Conservation (phyloP, 1,140 invertebrate genomes). For the Littorina saxatilis region DNA sequence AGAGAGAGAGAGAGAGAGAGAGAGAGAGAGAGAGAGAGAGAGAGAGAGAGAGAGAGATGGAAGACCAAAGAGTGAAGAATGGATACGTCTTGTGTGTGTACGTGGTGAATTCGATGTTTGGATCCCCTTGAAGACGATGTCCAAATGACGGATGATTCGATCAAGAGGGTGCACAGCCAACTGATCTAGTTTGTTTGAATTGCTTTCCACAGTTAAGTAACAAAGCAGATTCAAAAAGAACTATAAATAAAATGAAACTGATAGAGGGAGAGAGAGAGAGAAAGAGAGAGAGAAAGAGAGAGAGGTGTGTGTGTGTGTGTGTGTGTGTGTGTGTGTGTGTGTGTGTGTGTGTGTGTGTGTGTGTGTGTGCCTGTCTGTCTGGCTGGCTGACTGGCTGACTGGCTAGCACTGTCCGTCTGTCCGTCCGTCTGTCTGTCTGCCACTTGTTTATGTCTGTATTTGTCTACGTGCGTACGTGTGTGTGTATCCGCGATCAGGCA, state of each 20-base stretch:
- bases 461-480: neutral
- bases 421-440: no score
- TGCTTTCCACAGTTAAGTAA: no score
- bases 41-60: conserved; percentile 2
- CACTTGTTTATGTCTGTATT: neutral
- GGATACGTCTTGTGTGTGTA: no score
- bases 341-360: conserved; percentile 5
- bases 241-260: neutral
- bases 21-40: conserved; percentile 15
- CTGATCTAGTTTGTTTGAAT: no score
- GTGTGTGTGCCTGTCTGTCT: neutral
- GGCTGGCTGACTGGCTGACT: neutral
- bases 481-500: neutral
- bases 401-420: no score
- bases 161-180: no score
- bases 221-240: neutral
- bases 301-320: neutral
- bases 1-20: neutral
- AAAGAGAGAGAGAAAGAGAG: conserved; percentile 9
- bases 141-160: no score
- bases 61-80: neutral
- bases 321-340: neutral
- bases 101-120: no score
- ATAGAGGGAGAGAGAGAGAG: conserved; percentile 1
- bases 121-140: no score